phyloP scores from a whole-genome alignment of 1,140 invertebrate species.

The Euwallacea fornicatus region DNA sequence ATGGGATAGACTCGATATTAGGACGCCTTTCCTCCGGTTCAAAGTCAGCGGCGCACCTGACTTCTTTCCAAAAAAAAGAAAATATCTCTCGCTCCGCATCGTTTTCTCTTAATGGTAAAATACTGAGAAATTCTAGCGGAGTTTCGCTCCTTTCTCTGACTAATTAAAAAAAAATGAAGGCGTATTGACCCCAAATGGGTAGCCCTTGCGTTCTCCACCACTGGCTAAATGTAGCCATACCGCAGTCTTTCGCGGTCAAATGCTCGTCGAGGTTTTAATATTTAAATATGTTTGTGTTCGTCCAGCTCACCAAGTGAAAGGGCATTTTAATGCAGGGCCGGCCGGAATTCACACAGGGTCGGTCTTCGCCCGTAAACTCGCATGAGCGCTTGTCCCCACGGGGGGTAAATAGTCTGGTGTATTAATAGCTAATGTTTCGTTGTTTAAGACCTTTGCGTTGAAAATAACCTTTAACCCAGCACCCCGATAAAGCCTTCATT shows the following conservation, averaged over 20 bases:
- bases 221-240: slow-evolving; percentile 33
- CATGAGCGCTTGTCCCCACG: neutral
- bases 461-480: slow-evolving; percentile 3
- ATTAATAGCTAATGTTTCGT: neutral
- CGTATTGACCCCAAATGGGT: too few relatives aligned
- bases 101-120: too few relatives aligned
- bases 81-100: too few relatives aligned
- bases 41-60: slow-evolving; percentile 8
- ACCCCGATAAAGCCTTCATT: slow-evolving; percentile 12
- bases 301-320: slow-evolving; percentile 21
- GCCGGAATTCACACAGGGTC: slow-evolving; percentile 20
- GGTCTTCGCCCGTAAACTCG: neutral
- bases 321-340: slow-evolving; percentile 35
- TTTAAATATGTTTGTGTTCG: slow-evolving; percentile 39
- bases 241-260: slow-evolving; percentile 36
- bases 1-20: slow-evolving; percentile 22
- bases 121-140: too few relatives aligned
- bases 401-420: neutral
- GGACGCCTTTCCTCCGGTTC: slow-evolving; percentile 6
- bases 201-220: neutral
- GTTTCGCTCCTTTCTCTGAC: too few relatives aligned
- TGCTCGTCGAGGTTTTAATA: slow-evolving; percentile 37
- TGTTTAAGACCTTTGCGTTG: slow-evolving; percentile 5
- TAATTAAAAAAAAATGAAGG: too few relatives aligned
- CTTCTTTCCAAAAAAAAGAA: too few relatives aligned